These are phyloP conservation scores for Serranus cabrilla DNA, from an alignment of 2,797 vertebrate species.

Conservation along the genomic window DNA sequence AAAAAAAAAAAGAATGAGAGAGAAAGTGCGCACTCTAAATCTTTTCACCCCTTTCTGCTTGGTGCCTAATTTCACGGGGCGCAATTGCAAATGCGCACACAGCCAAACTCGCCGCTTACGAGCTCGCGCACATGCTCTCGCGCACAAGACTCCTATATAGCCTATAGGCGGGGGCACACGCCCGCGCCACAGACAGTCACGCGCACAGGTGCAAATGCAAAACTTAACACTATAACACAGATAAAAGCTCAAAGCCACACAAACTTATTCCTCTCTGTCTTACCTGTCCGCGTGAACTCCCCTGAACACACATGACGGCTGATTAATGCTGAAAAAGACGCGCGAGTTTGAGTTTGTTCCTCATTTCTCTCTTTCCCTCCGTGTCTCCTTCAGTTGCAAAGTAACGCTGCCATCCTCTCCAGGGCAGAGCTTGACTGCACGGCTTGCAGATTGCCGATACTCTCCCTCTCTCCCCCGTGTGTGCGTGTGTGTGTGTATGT, in stretches of 20 bases:
- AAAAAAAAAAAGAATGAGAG: background rate
- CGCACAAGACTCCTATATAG: background rate
- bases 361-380: slow-evolving; percentile 29
- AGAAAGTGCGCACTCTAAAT: slow-evolving; percentile 34
- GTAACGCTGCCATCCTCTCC: slow-evolving; percentile 65
- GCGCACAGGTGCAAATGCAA: slow-evolving; percentile 35
- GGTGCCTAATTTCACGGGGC: slow-evolving; percentile 16
- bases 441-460: slow-evolving; percentile 77
- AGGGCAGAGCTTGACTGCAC: slow-evolving; percentile 68
- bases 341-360: slow-evolving; percentile 63
- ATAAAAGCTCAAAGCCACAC: background rate
- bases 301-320: slow-evolving; percentile 40
- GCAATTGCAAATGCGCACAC: slow-evolving; percentile 30
- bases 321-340: slow-evolving; percentile 67
- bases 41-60: rapidly evolving
- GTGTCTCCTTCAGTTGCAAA: slow-evolving; percentile 26
- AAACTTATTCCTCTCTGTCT: slow-evolving; percentile 59
- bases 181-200: slow-evolving; percentile 33
- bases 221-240: slow-evolving; percentile 33
- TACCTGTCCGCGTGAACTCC: slow-evolving; percentile 65
- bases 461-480: slow-evolving; percentile 46
- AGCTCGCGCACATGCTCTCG: slow-evolving; percentile 12
- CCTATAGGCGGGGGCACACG: slow-evolving; percentile 10
- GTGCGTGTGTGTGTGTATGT: slow-evolving; percentile 52
- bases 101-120: slow-evolving; percentile 9